Evolutionary conservation across 2,113 vertebrate species (phyloP).

Genomic region (Phalacrocorax pelagicus): DNA sequence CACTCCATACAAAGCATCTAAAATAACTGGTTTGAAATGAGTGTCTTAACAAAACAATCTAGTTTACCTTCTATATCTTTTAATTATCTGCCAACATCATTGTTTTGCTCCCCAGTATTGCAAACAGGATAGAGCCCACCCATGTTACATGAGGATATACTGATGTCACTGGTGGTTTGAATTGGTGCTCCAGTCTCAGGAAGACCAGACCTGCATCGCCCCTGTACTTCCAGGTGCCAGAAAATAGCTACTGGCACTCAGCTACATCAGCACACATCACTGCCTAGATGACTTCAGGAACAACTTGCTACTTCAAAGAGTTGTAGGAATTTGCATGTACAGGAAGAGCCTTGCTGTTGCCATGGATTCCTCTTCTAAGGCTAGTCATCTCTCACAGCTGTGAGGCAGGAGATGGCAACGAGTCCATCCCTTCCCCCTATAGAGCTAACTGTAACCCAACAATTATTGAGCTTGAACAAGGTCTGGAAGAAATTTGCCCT

Average conservation of each 20-base stretch:
- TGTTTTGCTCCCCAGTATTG: background rate
- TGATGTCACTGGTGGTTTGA: background rate
- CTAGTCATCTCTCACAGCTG: background rate
- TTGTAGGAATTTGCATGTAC: background rate
- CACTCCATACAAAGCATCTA: background rate
- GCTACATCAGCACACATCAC: background rate
- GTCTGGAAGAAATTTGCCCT: background rate
- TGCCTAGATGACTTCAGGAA: background rate
- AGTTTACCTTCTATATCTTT: background rate
- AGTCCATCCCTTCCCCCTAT: background rate
- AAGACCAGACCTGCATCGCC: background rate
- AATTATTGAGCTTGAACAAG: background rate
- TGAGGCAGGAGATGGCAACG: background rate
- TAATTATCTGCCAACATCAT: background rate
- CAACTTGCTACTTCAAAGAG: background rate
- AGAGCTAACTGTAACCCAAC: background rate
- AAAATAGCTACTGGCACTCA: background rate
- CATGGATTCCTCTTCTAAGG: background rate
- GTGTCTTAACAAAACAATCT: background rate
- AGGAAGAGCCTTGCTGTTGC: background rate
- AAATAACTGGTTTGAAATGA: background rate
- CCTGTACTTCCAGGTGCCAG: fast-evolving
- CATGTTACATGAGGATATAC: background rate
- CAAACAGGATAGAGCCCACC: background rate
- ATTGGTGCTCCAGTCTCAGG: background rate